Base-by-base conservation (phyloP, 2,888 invertebrate genomes). In the Agrenia bidenticulata region DNA sequence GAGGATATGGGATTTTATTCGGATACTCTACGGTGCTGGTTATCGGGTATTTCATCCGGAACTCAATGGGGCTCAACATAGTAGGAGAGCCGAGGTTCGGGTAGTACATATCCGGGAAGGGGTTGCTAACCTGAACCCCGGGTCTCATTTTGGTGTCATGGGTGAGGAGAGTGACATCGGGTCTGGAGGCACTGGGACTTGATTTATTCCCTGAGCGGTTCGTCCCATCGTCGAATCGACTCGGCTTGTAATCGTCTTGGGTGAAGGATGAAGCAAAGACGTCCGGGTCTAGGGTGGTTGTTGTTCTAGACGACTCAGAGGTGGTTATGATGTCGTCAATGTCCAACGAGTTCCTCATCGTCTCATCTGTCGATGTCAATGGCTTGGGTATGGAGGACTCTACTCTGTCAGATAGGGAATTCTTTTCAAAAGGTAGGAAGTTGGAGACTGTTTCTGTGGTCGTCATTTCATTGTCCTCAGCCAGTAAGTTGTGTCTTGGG, bases 71-170 rank as follows among this genome's bases (percentile, higher is more conserved):
- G n/a, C 19, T 15, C 9, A n/a, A n/a, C 9, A 9, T n/a, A 49
- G 32, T 9, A 50, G 39, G 32, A 13, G 61, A 26, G 15, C 23
- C 9, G 1, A 27, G 27, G 0, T 45, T 45, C 7, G 49, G 45
- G 45, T 70, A 70, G 39, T 56, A 60, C 0, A 63, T 19, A 58
- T 70, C 70, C 2, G 70, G 70, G 50, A 61, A 67, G 9, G 70
- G 70, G 37, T 70, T 70, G 24, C 57, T 57, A 9, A 70, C 63
- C 55, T 70, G 70, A 13, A 70, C 51, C 19, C 70, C 70, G 11
- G 70, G 70, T 17, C 67, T 58, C 2, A 67, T 24, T 32, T 67
- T 67, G 13, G 63, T 63, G 27, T 63, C 66, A 39, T 63, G 66
- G n/a, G 45, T 45, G 9, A 45, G 5, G 15, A 45, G 19, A 4